Percentiles rank a stretch among this genome's conserved stretches.
Evolutionary conservation across 1,140 invertebrate species (phyloP).

Genomic region (Oncopodura yosiiana): DNA sequence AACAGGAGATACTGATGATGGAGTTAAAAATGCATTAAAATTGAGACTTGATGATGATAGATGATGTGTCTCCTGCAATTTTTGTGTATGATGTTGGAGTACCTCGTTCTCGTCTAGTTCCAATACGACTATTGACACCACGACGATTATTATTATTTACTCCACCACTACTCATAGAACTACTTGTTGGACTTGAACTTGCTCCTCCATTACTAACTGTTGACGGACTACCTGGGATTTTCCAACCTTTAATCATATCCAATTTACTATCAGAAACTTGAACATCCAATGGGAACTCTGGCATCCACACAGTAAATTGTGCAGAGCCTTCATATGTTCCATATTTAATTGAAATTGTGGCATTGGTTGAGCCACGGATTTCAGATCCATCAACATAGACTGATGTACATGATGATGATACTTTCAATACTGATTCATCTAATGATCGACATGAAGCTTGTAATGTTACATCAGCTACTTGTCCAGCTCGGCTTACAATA

Average conservation of each 20-base stretch:
- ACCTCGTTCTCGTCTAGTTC: no score
- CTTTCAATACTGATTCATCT: slow-evolving; percentile 93
- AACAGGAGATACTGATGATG: not conserved
- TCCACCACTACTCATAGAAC: no score
- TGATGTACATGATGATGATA: slow-evolving; percentile 88
- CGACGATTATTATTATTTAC: slow-evolving; percentile 17
- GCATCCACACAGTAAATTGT: slow-evolving; percentile 91
- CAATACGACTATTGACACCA: no score
- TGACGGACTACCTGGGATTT: slow-evolving; percentile 60
- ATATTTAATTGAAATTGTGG: slow-evolving; percentile 86
- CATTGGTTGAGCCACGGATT: slow-evolving; percentile 85
- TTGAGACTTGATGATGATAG: not conserved
- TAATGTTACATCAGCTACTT: slow-evolving; percentile 88
- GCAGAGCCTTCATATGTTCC: slow-evolving; percentile 79
- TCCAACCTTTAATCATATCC: slow-evolving; percentile 79
- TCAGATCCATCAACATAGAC: slow-evolving; percentile 95
- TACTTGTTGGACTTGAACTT: not conserved
- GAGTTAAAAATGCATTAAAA: not conserved
- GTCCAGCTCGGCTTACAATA: slow-evolving; percentile 84
- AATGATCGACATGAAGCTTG: slow-evolving; percentile 89
- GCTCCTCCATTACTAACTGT: not conserved
- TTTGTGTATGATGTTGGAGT: not conserved
- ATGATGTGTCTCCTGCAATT: slow-evolving; percentile 17
- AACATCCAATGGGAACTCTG: slow-evolving; percentile 83
- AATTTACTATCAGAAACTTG: slow-evolving; percentile 76